Conservation (phyloP, 2,888 invertebrate genomes). For the Zootermopsis nevadensis region DNA sequence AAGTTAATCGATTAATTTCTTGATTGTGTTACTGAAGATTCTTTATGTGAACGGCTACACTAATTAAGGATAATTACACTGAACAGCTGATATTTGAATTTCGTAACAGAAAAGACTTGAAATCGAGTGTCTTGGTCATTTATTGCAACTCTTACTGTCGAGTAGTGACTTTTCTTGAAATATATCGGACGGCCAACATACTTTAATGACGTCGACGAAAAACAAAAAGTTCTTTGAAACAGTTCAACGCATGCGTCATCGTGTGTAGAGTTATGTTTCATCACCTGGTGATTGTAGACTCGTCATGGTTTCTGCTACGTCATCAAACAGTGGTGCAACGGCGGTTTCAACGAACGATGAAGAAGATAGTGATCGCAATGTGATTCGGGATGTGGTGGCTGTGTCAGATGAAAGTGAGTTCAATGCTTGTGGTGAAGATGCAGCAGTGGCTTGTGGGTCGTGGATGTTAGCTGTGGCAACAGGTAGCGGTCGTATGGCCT, state of each 20-base stretch:
- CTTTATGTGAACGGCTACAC: no score
- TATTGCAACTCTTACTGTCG: no score
- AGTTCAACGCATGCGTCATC: neutral
- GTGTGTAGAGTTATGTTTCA: neutral
- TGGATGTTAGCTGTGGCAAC: neutral
- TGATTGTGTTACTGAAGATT: no score
- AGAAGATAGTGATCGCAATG: neutral
- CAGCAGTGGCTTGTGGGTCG: conserved; percentile 5
- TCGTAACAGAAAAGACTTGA: no score
- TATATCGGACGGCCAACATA: no score
- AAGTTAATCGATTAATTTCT: no score
- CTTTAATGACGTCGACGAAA: neutral
- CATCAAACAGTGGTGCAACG: neutral
- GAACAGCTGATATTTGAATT: no score
- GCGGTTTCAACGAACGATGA: neutral
- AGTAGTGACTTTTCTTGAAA: no score
- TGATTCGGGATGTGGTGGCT: conserved; percentile 4
- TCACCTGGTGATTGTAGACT: neutral
- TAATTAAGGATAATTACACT: no score
- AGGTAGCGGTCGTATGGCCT: conserved; percentile 15
- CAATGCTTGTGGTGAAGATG: neutral
- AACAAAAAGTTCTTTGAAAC: neutral
- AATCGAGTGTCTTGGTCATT: no score
- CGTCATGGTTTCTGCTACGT: conserved; percentile 1
- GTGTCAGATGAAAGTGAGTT: neutral